phyloP scores from a whole-genome alignment of 1,140 invertebrate genomes.

The Dinoponera quadriceps region DNA sequence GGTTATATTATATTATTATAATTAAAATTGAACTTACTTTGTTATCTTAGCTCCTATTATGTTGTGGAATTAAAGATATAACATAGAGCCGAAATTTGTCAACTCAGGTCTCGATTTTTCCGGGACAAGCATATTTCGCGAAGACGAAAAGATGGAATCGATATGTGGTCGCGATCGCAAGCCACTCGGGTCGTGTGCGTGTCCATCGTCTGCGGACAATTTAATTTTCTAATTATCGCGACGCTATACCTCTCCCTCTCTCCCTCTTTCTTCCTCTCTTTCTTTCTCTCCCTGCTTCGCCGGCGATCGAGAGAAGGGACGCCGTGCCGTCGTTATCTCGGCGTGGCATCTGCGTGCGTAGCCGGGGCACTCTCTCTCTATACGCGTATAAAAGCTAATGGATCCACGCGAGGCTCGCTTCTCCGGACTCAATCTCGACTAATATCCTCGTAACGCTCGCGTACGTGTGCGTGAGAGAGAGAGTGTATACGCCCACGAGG shows the following conservation, averaged over 20 bases:
- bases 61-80: no score
- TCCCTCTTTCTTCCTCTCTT: no score
- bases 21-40: no score
- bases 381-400: conserved; percentile 83
- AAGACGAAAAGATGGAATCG: not conserved
- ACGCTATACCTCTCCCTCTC: conserved; percentile 63
- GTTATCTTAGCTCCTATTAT: no score
- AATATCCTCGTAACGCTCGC: conserved; percentile 76
- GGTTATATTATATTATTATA: no score
- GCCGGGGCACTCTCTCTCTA: conserved; percentile 62
- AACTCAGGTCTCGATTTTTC: no score
- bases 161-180: not conserved
- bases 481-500: conserved; percentile 36
- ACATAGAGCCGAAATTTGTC: no score
- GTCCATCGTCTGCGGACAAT: conserved; percentile 77
- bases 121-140: no score
- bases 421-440: conserved; percentile 81
- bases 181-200: not conserved
- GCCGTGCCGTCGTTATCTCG: conserved; percentile 79
- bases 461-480: conserved; percentile 24
- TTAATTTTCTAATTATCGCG: conserved; percentile 86
- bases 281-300: no score
- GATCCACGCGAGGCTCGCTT: conserved; percentile 76
- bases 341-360: conserved; percentile 80
- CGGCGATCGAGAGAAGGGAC: conserved; percentile 70